A percentile compares a stretch with the other conserved stretches of the same genome.
Conservation (phyloP, 2,113 vertebrate species). For the Chunga burmeisteri region DNA sequence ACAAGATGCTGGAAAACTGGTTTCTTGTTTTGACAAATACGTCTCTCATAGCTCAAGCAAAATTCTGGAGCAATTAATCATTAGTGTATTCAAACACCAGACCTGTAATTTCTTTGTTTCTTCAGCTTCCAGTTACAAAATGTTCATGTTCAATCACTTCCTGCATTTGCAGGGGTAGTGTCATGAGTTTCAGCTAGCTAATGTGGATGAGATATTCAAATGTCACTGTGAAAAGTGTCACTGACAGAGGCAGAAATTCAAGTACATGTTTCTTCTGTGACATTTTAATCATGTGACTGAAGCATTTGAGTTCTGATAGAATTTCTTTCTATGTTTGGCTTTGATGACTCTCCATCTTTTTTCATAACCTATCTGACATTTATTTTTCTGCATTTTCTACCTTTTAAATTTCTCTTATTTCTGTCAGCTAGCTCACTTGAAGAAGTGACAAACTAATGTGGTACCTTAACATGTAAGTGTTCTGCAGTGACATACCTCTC, state of each 20-base stretch:
- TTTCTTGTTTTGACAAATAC: neutral
- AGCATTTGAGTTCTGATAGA: neutral
- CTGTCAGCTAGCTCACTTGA: neutral
- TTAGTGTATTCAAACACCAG: neutral
- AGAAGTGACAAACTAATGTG: neutral
- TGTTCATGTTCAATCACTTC: neutral
- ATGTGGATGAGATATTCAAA: neutral
- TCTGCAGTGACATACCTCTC: neutral
- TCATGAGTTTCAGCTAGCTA: neutral
- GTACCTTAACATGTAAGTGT: neutral
- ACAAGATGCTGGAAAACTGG: neutral
- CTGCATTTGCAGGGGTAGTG: neutral
- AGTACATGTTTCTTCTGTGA: neutral
- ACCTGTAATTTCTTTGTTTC: neutral
- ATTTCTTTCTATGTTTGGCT: neutral
- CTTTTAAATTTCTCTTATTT: neutral
- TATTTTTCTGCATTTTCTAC: neutral
- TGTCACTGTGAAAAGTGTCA: neutral
- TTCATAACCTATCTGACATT: neutral
- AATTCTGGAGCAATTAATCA: neutral
- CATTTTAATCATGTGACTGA: neutral
- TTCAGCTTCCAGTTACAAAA: neutral
- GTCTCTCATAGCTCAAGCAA: neutral
- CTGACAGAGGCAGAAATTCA: neutral
- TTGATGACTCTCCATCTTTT: neutral